These are phyloP conservation scores for Pristionchus arcanus DNA, from an alignment of 2,888 invertebrate genomes.

Conservation along the genomic window DNA sequence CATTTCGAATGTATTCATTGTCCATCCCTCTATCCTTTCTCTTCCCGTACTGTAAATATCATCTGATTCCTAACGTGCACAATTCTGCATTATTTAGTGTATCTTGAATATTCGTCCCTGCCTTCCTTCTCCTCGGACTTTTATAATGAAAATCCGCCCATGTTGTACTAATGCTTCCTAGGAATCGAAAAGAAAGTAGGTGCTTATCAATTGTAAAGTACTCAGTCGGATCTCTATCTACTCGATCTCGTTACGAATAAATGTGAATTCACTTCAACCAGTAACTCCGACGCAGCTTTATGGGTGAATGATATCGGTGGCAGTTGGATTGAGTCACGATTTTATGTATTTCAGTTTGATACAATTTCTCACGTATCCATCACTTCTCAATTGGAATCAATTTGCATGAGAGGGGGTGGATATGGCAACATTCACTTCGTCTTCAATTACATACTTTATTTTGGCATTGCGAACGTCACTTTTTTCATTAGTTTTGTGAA, in stretches of 20 bases:
- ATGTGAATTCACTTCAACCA: not conserved
- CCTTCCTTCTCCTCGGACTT: not conserved
- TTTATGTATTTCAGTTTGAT: too few relatives aligned
- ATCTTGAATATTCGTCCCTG: not conserved
- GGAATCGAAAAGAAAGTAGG: not conserved
- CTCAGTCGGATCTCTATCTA: not conserved
- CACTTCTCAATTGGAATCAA: not conserved
- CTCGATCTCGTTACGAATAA: conserved; percentile 11
- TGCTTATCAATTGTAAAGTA: not conserved
- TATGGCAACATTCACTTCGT: not conserved
- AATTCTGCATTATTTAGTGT: not conserved
- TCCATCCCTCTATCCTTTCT: not conserved
- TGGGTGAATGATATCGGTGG: not conserved
- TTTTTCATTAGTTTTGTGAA: not conserved
- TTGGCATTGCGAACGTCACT: not conserved
- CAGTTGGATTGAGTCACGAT: not conserved
- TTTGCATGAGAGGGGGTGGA: not conserved
- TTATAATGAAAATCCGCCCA: not conserved
- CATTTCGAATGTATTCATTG: not conserved
- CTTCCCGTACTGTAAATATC: not conserved
- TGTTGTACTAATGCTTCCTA: not conserved
- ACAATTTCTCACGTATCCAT: not conserved
- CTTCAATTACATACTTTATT: not conserved
- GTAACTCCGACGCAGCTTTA: not conserved
- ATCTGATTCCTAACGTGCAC: conserved; percentile 17